Evolutionary conservation across 2,113 vertebrate genomes (phyloP).

Genomic region (Parotia lawesii): DNA sequence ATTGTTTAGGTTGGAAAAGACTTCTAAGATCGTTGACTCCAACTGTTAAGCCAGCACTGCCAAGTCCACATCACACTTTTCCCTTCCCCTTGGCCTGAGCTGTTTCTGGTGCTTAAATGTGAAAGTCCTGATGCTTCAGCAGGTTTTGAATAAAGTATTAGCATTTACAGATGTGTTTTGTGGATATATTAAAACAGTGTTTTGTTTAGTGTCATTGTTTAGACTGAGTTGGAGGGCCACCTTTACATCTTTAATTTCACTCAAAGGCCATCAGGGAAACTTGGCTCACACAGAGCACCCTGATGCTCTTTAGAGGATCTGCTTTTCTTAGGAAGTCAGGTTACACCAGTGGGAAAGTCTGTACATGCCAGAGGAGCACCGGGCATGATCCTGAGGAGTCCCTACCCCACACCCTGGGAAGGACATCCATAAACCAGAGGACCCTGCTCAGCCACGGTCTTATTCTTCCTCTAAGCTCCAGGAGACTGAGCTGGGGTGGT

Average conservation of each 20-base stretch:
- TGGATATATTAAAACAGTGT: background rate
- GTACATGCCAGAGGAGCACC: background rate
- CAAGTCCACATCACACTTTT: background rate
- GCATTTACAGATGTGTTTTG: background rate
- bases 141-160: background rate
- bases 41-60: background rate
- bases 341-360: background rate
- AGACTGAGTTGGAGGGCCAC: background rate
- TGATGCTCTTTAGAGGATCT: background rate
- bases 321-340: background rate
- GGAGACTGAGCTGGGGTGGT: background rate
- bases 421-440: background rate
- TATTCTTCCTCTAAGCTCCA: background rate
- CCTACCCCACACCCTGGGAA: accelerated
- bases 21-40: background rate
- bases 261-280: background rate
- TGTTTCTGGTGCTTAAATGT: background rate
- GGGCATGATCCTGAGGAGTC: background rate
- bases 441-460: background rate
- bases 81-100: background rate
- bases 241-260: background rate
- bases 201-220: background rate
- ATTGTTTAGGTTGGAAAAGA: background rate
- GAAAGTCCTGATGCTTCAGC: background rate
- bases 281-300: background rate